Evolutionary conservation across 2,797 vertebrate species (phyloP).

Genomic region (Smutsia temminckii): DNA sequence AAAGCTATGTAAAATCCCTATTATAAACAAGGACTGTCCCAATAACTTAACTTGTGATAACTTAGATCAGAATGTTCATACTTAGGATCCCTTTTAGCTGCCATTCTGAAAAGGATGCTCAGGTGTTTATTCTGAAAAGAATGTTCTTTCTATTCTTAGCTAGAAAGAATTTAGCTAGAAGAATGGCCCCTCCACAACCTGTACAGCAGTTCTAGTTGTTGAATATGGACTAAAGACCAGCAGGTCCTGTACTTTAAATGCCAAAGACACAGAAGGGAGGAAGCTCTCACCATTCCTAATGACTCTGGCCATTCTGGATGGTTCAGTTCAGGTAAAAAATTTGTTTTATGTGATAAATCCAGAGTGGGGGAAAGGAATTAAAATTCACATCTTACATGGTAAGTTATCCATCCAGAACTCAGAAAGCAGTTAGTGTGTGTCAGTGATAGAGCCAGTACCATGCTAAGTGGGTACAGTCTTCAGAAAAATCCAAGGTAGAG

Average conservation of each 20-base stretch:
- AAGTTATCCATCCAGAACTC: not conserved
- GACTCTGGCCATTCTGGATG: not conserved
- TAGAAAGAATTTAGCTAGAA: not conserved
- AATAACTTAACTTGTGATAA: not conserved
- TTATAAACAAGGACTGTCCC: conserved; percentile 12
- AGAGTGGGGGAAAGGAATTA: not conserved
- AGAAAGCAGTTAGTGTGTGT: not conserved
- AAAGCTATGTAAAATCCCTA: not conserved
- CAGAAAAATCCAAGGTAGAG: not conserved
- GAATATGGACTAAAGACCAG: not conserved
- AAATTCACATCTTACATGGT: not conserved
- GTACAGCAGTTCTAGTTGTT: not conserved
- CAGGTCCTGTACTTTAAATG: not conserved
- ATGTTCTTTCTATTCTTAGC: not conserved
- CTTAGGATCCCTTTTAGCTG: not conserved
- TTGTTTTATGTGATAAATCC: not conserved
- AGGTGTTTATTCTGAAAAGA: conserved; percentile 6
- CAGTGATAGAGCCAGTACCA: not conserved
- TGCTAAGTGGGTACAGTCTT: not conserved
- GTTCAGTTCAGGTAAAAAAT: not conserved
- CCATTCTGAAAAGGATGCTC: conserved; percentile 1
- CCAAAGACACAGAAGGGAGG: not conserved
- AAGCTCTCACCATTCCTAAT: not conserved
- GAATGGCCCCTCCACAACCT: not conserved
- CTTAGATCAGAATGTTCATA: not conserved